These are phyloP conservation scores for Trichechus manatus DNA, from an alignment of 2,113 vertebrate species.

Conservation along the genomic window DNA sequence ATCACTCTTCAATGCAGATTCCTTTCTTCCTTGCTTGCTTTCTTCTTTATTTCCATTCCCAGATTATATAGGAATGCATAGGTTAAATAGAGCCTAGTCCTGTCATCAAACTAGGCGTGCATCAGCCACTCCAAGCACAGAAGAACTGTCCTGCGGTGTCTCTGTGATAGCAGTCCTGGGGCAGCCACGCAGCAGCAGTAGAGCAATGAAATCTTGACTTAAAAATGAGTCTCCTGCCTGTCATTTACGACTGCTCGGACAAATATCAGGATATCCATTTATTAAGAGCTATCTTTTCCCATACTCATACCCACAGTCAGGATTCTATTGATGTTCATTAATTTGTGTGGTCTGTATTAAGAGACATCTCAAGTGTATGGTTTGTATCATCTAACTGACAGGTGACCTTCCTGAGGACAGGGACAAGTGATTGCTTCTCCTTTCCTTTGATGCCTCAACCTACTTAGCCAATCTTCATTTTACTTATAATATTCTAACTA, in stretches of 20 bases:
- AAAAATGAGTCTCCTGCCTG: not conserved
- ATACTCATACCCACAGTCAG: not conserved
- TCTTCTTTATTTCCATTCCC: not conserved
- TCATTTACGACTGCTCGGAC: not conserved
- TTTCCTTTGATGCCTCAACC: not conserved
- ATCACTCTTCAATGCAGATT: not conserved
- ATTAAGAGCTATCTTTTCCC: not conserved
- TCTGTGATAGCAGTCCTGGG: not conserved
- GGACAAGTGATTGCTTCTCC: not conserved
- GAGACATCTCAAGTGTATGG: not conserved
- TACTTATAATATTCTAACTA: not conserved
- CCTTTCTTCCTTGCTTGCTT: not conserved
- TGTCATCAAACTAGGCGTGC: too few species aligned
- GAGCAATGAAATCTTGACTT: not conserved
- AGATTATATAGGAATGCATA: not conserved
- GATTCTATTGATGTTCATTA: not conserved
- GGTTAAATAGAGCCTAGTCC: not conserved
- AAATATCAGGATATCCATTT: not conserved
- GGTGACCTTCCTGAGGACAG: not conserved
- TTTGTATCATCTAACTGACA: not conserved
- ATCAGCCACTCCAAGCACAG: fast-evolving
- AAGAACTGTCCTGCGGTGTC: not conserved
- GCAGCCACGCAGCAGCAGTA: not conserved
- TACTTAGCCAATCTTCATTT: not conserved
- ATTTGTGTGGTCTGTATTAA: not conserved